Evolutionary conservation across 2,888 invertebrate species (phyloP), one percentile per base, ranked within the genome.

Genomic region (Dinocampus coccinellae): DNA sequence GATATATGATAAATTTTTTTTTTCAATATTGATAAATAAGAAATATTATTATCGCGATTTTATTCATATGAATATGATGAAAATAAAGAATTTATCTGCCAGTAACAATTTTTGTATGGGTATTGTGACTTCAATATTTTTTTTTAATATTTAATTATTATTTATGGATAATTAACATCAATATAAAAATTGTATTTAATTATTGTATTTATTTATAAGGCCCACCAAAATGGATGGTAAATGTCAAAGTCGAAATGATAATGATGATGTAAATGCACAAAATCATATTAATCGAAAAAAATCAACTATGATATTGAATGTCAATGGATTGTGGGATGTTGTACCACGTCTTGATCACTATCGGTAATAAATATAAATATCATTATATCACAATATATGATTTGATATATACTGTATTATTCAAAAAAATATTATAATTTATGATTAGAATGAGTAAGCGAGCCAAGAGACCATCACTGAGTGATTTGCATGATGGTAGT

Each of bases 381-480:
- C 47, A 16, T 10, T 26, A 62, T 10, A 52, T 33, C 3, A 20
- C 9, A n/a, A 11, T 16, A 65, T n/a, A n/a, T n/a, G n/a, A n/a
- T n/a, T n/a, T n/a, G n/a, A 73, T 36, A 58, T 61, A 29, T 24
- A 65, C 34, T 2, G 3, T 24, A 60, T 20, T 33, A 68, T 60
- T 39, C 26, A 22, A 29, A n/a, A 69, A 52, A 63, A 42, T 42
- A 42, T 13, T 16, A 24, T 16, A 11, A n/a, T 13, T 42, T 20
- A 22, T 42, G 34, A 76, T 22, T 74, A 87, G 87, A 75, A 75
- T 86, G 70, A 87, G 87, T 69, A 92, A 93, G 81, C 90, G 94
- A 77, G 93, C 93, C 0, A 95, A 95, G 84, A 90, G 96, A 75
- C 96, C 96, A 0, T 95, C 95, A 26, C 89, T 96, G 70, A 95